Conservation (phyloP, 2,888 invertebrate genomes). For the Tetheella fluctuosa region DNA sequence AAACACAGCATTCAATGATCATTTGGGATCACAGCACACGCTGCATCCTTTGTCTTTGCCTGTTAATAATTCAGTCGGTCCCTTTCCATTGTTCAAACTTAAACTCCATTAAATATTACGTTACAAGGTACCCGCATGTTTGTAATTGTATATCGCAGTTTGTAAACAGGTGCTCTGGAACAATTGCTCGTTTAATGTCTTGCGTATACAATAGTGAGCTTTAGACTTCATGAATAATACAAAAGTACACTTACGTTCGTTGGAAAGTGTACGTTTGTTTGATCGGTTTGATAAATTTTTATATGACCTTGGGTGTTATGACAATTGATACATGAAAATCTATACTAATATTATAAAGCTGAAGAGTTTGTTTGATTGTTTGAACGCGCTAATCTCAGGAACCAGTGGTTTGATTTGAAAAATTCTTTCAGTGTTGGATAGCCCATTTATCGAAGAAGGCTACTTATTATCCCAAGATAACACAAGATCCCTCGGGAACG, state of each 20-base stretch:
- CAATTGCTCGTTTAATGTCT: constrained; percentile 22
- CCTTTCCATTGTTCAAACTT: constrained; percentile 3
- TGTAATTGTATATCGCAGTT: constrained; percentile 13
- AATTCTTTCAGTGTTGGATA: no score
- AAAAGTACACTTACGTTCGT: constrained; percentile 12
- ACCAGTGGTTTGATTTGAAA: no score
- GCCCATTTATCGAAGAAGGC: no score
- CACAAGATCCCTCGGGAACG: no score
- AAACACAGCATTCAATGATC: not conserved
- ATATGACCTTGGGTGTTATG: not conserved
- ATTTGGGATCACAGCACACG: not conserved
- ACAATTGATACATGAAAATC: not conserved
- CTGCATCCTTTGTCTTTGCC: constrained; percentile 3
- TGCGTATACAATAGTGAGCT: constrained; percentile 15
- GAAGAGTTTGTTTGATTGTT: no score
- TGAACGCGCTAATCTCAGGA: no score
- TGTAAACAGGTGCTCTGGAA: constrained; percentile 20
- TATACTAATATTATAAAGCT: no score
- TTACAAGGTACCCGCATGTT: constrained; percentile 5
- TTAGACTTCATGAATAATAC: constrained; percentile 11
- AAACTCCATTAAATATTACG: constrained; percentile 8
- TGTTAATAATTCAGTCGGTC: constrained; percentile 1
- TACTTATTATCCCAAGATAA: no score
- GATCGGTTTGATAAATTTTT: not conserved
- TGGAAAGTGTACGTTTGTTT: not conserved